Evolutionary conservation across 2,888 invertebrate genomes (phyloP).

Genomic region (Drepanosiphum platanoidis): DNA sequence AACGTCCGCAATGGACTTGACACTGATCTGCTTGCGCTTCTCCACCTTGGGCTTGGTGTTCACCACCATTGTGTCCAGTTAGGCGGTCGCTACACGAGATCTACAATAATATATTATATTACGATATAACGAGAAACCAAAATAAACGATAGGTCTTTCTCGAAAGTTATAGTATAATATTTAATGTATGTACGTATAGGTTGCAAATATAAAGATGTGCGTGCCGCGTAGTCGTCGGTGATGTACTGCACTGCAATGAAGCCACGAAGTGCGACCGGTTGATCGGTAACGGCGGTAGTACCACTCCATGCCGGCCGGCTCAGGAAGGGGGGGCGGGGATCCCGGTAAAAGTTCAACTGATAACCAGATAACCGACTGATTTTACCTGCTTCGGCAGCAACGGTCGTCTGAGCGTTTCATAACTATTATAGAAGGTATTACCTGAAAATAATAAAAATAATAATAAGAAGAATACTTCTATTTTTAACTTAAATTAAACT

Average conservation of each 20-base stretch:
- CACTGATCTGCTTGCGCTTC: constrained; percentile 96
- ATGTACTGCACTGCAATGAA: no score
- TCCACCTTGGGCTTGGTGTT: constrained; percentile 69
- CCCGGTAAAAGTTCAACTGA: neutral
- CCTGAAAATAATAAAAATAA: no score
- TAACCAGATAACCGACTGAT: neutral
- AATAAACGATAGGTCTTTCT: no score
- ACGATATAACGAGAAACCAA: no score
- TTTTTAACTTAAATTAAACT: no score
- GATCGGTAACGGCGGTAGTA: neutral
- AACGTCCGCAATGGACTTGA: constrained; percentile 94
- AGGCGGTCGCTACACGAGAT: neutral
- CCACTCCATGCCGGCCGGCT: neutral
- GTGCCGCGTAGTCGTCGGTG: neutral
- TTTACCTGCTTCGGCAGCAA: neutral
- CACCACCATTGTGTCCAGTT: constrained; percentile 27
- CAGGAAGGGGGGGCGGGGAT: neutral
- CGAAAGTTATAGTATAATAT: no score
- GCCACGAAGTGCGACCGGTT: neutral
- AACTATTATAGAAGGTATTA: no score
- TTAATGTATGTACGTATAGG: no score
- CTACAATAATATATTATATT: no score
- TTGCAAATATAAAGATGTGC: no score
- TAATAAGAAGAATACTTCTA: no score
- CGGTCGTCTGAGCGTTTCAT: neutral